Base-by-base conservation (phyloP, 30 jellyfish, hydroid and myxozoan species). In the Aurelia sp. region DNA sequence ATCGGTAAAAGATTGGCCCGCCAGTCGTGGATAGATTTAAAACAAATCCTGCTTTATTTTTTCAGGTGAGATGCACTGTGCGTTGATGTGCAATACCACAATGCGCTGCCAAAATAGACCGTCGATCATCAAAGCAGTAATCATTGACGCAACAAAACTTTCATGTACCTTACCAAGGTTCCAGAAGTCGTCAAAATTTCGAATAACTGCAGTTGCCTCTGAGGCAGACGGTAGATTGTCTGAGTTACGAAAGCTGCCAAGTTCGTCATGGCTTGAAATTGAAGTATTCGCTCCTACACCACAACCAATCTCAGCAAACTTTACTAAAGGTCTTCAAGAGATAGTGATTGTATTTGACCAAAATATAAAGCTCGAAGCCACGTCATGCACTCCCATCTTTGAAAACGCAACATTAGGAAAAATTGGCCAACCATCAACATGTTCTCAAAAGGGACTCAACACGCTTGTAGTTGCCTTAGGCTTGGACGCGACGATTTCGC, bases 241-340 rank as follows among this genome's bases (percentile, higher is more conserved):
- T 13, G 70, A 33, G 17, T 31, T 73, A 13, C 53, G 18, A 10
- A 51, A 55, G 3, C n/a, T 66, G 17, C 85, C 86, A 21, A 10
- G 18, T 35, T 20, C 21, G 58, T 74, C 91, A 3, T 82, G 91
- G 93, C 16, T 20, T 21, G 38, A 13, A 2, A 15, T 90, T 52
- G 65, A 68, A 24, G 72, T 90, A 13, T 90, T 82, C 33, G 97
- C 97, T 16, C 83, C 88, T 18, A 81, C 95, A 16, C 97, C 97
- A 20, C 63, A 19, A 18, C 76, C 90, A 30, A 10, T 67, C 13
- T 17, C 67, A 4, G 97, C 97, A 17, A 75, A 70, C 63, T 31
- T 90, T 47, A 58, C 87, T 82, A 60, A 47, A 12, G 67, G 77
- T 67, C 84, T 74, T 15, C 44, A 91, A 10, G 35, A 48, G 64